A percentile compares a stretch with the other conserved stretches of the same genome.
Evolutionary conservation across 2,888 invertebrate genomes (phyloP).

Genomic region (Melinopterus prodromus): DNA sequence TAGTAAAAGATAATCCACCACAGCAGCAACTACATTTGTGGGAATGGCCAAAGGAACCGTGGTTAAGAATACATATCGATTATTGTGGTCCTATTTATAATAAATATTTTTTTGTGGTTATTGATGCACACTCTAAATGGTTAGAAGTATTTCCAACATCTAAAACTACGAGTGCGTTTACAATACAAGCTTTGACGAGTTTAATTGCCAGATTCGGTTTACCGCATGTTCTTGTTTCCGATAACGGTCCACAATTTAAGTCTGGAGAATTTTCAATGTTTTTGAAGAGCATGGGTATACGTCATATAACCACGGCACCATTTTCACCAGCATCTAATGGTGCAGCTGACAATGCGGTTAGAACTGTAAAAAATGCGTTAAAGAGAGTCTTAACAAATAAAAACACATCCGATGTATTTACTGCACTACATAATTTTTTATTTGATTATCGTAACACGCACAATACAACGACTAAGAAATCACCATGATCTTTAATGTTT

Average conservation of each 20-base stretch:
- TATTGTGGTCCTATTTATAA: constrained; percentile 31
- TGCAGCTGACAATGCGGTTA: constrained; percentile 42
- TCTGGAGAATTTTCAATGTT: constrained; percentile 39
- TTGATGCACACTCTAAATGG: constrained; percentile 38
- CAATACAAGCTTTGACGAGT: constrained; percentile 33
- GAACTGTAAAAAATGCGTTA: constrained; percentile 40
- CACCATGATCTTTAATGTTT: background rate
- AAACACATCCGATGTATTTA: constrained; percentile 29
- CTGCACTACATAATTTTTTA: constrained; percentile 36
- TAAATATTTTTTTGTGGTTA: constrained; percentile 33
- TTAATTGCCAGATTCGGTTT: constrained; percentile 40
- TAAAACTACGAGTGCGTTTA: constrained; percentile 18
- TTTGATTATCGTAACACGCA: constrained; percentile 35
- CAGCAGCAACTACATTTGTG: background rate
- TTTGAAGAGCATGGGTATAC: constrained; percentile 36
- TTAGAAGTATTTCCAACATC: constrained; percentile 31
- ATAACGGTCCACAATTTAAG: constrained; percentile 41
- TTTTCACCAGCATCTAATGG: constrained; percentile 41
- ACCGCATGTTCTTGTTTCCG: constrained; percentile 38
- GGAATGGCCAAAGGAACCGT: background rate
- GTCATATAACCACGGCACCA: constrained; percentile 38
- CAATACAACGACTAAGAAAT: background rate
- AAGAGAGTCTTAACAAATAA: constrained; percentile 33
- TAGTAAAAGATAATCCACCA: background rate
- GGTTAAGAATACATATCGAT: constrained; percentile 34